Evolutionary conservation across 2,113 vertebrate genomes (phyloP).

Genomic region (Dipodomys ordii): DNA sequence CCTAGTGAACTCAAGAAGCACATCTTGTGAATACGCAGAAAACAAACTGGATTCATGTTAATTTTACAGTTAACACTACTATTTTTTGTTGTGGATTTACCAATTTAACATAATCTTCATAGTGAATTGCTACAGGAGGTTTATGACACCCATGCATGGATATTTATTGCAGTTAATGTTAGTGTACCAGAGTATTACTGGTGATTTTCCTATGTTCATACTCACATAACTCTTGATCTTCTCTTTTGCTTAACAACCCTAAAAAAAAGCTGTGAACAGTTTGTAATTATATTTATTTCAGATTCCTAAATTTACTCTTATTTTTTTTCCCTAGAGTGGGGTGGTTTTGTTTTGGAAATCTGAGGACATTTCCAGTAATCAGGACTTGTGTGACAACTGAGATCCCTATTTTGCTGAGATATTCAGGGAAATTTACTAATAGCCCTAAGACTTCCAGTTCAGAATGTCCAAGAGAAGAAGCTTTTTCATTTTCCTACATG

Average conservation of each 20-base stretch:
- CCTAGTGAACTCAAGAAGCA: neutral
- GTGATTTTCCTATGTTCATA: neutral
- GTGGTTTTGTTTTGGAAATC: constrained; percentile 33
- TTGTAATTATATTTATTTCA: constrained; percentile 17
- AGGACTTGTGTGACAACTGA: neutral
- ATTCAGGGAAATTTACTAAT: neutral
- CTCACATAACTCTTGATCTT: neutral
- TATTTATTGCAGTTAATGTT: neutral
- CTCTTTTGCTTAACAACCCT: neutral
- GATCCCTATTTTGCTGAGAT: neutral
- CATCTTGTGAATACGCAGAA: neutral
- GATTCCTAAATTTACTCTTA: constrained; percentile 7
- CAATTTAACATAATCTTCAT: neutral
- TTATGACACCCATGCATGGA: neutral
- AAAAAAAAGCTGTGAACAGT: neutral
- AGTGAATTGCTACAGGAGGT: neutral
- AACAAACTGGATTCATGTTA: constrained; percentile 28
- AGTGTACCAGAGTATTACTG: neutral
- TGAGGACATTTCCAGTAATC: neutral
- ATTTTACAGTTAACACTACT: neutral
- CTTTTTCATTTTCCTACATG: neutral
- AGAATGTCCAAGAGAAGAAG: neutral
- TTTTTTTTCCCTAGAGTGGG: neutral
- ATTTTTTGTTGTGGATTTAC: neutral
- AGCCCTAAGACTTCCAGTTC: neutral